Evolutionary conservation across 2,113 vertebrate genomes (phyloP).

Genomic region (Lynx canadensis): DNA sequence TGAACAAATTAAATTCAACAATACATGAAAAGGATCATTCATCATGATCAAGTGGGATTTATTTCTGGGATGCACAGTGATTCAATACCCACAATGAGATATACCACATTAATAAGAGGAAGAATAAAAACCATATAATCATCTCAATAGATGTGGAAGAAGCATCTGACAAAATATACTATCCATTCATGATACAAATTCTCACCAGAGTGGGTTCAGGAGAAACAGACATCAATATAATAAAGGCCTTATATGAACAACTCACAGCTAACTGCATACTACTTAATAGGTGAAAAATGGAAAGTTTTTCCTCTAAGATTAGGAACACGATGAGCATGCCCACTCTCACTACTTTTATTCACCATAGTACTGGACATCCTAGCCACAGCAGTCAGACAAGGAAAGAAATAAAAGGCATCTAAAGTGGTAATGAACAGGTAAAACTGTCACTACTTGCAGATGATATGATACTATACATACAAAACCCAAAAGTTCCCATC

Average conservation of each 20-base stretch:
- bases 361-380: not conserved
- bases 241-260: not conserved
- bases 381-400: not conserved
- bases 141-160: not conserved
- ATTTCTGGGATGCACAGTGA: not conserved
- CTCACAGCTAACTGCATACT: not conserved
- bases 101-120: not conserved
- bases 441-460: not conserved
- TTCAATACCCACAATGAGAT: not conserved
- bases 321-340: not conserved
- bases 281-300: not conserved
- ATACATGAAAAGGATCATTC: not conserved
- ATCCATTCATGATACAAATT: not conserved
- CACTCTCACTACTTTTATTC: not conserved
- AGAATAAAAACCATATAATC: not conserved
- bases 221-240: not conserved
- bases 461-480: not conserved
- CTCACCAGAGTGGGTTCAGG: not conserved
- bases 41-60: not conserved
- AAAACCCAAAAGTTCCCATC: not conserved
- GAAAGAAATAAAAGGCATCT: not conserved
- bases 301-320: not conserved
- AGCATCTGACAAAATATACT: not conserved
- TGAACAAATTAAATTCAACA: not conserved
- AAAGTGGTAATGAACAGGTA: not conserved